These are phyloP conservation scores for Danaus melanippus DNA, from an alignment of 1,140 invertebrate species.

Conservation along the genomic window DNA sequence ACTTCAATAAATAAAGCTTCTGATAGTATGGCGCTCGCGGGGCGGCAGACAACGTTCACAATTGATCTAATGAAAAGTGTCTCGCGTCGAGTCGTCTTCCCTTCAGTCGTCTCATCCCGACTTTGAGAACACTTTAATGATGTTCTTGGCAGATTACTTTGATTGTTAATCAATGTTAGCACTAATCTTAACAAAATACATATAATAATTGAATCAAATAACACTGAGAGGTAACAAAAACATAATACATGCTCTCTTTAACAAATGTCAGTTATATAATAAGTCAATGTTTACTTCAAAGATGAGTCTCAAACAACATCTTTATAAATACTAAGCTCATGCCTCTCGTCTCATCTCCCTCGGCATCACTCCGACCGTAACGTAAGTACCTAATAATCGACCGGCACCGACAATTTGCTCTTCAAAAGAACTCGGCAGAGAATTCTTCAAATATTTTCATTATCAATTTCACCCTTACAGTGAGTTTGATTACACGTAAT, in stretches of 20 bases:
- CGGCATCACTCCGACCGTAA: constrained; percentile 9
- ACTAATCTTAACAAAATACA: too few species aligned
- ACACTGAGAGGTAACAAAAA: too few species aligned
- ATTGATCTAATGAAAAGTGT: constrained; percentile 50
- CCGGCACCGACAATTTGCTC: constrained; percentile 17
- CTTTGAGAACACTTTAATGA: too few species aligned
- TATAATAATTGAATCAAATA: too few species aligned
- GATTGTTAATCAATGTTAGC: too few species aligned
- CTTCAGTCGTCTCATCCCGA: neutral
- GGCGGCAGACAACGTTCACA: constrained; percentile 7
- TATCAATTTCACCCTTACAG: constrained; percentile 32
- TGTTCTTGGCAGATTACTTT: too few species aligned
- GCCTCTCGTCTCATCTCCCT: constrained; percentile 8
- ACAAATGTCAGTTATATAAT: too few species aligned
- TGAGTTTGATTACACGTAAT: constrained; percentile 37
- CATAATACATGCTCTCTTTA: too few species aligned
- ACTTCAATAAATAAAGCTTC: constrained; percentile 7
- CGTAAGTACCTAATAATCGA: constrained; percentile 7
- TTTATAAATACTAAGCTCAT: constrained; percentile 1
- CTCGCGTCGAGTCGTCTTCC: constrained; percentile 11
- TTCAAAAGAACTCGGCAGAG: constrained; percentile 19
- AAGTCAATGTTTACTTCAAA: neutral
- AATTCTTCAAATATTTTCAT: constrained; percentile 35
- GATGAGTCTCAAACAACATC: constrained; percentile 7
- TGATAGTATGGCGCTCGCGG: neutral